These are phyloP conservation scores for Lepus americanus DNA, from an alignment of 2,113 vertebrate species.

Conservation along the genomic window DNA sequence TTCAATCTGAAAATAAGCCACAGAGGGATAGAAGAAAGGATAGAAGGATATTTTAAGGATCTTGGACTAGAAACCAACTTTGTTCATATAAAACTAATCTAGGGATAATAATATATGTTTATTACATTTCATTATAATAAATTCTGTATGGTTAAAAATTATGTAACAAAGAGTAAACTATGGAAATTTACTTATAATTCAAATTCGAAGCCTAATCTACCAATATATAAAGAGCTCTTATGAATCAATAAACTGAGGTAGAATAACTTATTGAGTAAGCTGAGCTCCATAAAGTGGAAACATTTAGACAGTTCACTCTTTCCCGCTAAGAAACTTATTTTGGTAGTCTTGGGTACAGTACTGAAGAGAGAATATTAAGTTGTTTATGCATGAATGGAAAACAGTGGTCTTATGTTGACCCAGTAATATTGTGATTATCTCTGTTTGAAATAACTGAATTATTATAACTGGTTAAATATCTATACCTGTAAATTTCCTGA, in stretches of 20 bases:
- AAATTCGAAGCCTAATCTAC: neutral
- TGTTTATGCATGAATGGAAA: neutral
- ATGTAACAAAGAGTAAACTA: neutral
- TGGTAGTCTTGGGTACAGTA: neutral
- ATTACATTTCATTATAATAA: conserved; percentile 4
- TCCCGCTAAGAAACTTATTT: neutral
- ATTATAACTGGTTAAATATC: neutral
- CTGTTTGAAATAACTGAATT: conserved; percentile 20
- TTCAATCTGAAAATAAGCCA: neutral
- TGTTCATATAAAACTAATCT: neutral
- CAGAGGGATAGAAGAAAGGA: neutral
- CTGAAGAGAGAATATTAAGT: neutral
- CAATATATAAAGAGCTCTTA: neutral
- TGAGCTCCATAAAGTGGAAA: neutral
- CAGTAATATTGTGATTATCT: neutral
- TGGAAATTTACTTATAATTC: conserved; percentile 12
- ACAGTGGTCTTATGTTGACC: neutral
- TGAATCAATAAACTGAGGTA: conserved; percentile 11
- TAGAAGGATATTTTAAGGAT: neutral
- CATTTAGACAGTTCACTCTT: neutral
- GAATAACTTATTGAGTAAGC: neutral
- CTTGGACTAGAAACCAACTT: neutral
- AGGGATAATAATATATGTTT: neutral
- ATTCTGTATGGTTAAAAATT: neutral
- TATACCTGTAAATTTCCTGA: neutral